Evolutionary conservation across 2,888 invertebrate genomes (phyloP).

Genomic region (Pachydiplax longipennis): DNA sequence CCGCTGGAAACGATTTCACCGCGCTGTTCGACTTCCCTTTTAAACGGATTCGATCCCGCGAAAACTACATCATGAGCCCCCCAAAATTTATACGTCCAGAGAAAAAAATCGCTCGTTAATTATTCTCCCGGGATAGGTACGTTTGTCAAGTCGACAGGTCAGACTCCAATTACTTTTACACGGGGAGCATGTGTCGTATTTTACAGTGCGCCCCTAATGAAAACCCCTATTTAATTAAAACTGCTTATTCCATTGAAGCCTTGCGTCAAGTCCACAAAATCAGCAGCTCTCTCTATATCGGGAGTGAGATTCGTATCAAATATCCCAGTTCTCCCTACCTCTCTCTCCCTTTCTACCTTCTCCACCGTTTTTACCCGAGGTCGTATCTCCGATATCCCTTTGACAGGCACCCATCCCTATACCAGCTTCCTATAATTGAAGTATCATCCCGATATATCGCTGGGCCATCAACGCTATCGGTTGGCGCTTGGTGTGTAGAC

Average conservation of each 20-base stretch:
- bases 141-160: neutral
- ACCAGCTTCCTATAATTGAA: neutral
- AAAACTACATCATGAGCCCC: neutral
- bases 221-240: neutral
- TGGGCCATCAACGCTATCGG: conserved; percentile 33
- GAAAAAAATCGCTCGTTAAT: neutral
- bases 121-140: neutral
- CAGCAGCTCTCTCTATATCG: conserved; percentile 16
- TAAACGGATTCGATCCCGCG: neutral
- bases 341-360: neutral
- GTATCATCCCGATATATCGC: conserved; percentile 37
- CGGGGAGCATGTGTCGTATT: neutral
- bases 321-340: neutral
- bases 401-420: neutral
- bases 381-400: neutral
- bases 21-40: neutral
- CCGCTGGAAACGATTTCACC: too few relatives aligned
- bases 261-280: neutral
- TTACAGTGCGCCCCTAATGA: neutral
- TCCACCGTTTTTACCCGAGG: neutral
- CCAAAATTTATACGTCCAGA: neutral
- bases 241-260: conserved; percentile 11
- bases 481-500: neutral
- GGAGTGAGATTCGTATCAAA: conserved; percentile 34
- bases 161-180: neutral